Conservation (phyloP, 2,888 invertebrate species). For the Reticulitermes lucifugus region DNA sequence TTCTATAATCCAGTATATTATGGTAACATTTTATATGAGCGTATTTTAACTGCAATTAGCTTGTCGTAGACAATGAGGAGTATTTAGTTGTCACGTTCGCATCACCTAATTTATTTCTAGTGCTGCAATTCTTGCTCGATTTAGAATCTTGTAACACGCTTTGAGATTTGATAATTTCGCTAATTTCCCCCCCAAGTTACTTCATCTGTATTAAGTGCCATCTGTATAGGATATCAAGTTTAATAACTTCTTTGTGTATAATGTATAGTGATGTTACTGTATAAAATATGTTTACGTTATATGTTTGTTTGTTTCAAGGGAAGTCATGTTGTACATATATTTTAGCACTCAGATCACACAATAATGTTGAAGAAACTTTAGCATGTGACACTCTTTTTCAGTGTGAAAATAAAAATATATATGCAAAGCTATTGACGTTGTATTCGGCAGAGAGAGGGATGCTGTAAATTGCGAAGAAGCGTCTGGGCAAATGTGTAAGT, state of each 20-base stretch:
- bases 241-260: conserved; percentile 17
- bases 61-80: too few species aligned
- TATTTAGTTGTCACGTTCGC: too few species aligned
- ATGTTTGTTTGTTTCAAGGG: conserved; percentile 28
- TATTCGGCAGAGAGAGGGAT: background rate
- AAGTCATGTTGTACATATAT: conserved; percentile 15
- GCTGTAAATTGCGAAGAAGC: too few species aligned
- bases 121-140: too few species aligned
- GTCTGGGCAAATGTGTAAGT: too few species aligned
- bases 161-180: too few species aligned
- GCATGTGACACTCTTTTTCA: conserved; percentile 1
- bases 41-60: too few species aligned
- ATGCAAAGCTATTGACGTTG: background rate
- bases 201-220: background rate
- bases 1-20: too few species aligned
- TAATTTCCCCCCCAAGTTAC: background rate
- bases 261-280: conserved; percentile 42
- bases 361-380: conserved; percentile 9
- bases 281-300: conserved; percentile 41
- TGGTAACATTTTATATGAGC: too few species aligned
- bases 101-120: too few species aligned
- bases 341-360: conserved; percentile 14
- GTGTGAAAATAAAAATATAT: conserved; percentile 23
- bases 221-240: background rate
- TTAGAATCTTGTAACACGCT: too few species aligned